Evolutionary conservation across 1,140 invertebrate species (phyloP), one percentile per base, ranked within the genome.

Genomic region (Procambarus virginalis): DNA sequence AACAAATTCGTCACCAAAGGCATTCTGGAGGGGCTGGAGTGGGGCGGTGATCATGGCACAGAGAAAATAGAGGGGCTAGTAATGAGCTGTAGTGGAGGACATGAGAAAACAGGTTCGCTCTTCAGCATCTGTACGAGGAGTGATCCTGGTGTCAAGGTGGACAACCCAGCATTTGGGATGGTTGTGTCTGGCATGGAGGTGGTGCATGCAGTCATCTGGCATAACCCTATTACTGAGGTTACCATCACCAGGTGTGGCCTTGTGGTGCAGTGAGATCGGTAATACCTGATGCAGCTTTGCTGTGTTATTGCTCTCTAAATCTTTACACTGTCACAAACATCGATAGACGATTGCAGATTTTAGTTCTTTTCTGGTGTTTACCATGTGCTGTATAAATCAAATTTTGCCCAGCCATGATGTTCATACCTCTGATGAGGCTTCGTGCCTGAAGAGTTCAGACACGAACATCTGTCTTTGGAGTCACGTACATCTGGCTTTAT

Each of bases 151-250:
- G 64, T 34, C 4, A 45, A n/a, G 10, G 55, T 9, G 3, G 14
- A 60, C 20, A 58, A 51, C 60, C 81, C 68, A 12, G 55, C 12
- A 0, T 84, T 84, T n/a, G 81, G 58, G 3, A 12, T 70, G 81
- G 81, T 84, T 3, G 17, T 84, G 60, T 22, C 22, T 20, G 81
- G 81, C 5, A 60, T 84, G 60, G 81, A 84, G 22, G 81, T 84
- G 45, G 81, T 84, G 60, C 45, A 22, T 34, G 45, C 22, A 8
- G 81, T 64, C 2, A 64, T 84, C 2, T 58, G 14, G 34, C 81
- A 84, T 45, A 17, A 68, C 46, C 81, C 81, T 20, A 64, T 84
- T 14, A 45, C 60, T 8, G 81, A 84, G 1, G 81, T 84, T 17
- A 17, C 10, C n/a, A 84, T 84, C 45, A 49, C 22, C n/a, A 22